Evolutionary conservation across 30 jellyfish, hydroid and myxozoan species (phyloP).

Genomic region (Hydra vulgaris): DNA sequence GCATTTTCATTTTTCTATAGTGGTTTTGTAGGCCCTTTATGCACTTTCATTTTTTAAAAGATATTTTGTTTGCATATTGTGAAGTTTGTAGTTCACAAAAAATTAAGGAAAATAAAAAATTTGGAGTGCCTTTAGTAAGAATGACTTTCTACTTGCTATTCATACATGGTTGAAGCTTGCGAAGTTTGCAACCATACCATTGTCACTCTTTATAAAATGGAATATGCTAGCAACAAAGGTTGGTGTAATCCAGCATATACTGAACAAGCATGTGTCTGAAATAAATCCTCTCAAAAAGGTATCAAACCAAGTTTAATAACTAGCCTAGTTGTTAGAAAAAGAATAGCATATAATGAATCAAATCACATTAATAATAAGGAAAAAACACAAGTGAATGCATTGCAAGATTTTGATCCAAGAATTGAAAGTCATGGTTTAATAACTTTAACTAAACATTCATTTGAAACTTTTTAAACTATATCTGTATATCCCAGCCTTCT

Average conservation of each 20-base stretch:
- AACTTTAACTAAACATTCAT: too few relatives aligned
- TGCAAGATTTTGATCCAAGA: too few relatives aligned
- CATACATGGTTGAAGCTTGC: slow-evolving; percentile 42
- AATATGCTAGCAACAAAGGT: slow-evolving; percentile 16
- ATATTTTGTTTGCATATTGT: slow-evolving; percentile 28
- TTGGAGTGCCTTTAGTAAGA: slow-evolving; percentile 36
- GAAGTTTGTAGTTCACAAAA: slow-evolving; percentile 34
- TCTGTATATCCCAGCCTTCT: too few relatives aligned
- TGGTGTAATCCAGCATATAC: slow-evolving; percentile 6
- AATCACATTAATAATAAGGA: too few relatives aligned
- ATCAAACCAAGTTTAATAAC: slow-evolving; percentile 9
- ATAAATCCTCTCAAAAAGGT: slow-evolving; percentile 7
- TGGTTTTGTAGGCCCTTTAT: slow-evolving; percentile 42
- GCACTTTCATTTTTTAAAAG: neutral
- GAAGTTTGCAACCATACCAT: slow-evolving; percentile 30
- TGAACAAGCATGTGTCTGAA: slow-evolving; percentile 21
- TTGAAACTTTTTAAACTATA: too few relatives aligned
- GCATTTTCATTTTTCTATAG: slow-evolving; percentile 32
- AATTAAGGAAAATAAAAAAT: slow-evolving; percentile 26
- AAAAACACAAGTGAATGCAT: too few relatives aligned
- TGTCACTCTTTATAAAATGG: slow-evolving; percentile 24
- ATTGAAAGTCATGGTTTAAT: too few relatives aligned
- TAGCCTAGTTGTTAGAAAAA: slow-evolving; percentile 19
- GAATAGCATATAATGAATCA: neutral
- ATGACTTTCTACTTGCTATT: slow-evolving; percentile 6